Evolutionary conservation across 2,797 vertebrate species (phyloP).

Genomic region (Hydrolagus colliei): DNA sequence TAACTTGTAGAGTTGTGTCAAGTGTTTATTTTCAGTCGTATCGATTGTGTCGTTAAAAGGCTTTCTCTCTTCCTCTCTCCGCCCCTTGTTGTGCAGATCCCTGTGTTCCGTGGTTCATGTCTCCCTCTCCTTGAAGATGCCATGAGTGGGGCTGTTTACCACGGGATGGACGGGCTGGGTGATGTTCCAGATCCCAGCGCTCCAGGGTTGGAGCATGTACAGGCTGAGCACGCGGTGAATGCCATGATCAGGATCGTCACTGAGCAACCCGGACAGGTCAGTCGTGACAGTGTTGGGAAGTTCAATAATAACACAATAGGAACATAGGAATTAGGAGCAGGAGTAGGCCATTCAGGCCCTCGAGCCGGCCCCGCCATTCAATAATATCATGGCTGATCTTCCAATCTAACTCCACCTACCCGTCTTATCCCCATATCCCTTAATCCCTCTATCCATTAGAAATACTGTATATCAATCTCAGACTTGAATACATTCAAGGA

Average conservation of each 20-base stretch:
- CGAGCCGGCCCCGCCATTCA: not conserved
- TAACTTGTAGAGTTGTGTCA: too few species aligned
- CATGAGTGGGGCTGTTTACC: constrained; percentile 45
- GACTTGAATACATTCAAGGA: too few species aligned
- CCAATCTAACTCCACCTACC: too few species aligned
- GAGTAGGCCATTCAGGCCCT: too few species aligned
- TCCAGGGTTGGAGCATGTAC: constrained; percentile 52
- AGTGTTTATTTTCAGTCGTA: too few species aligned
- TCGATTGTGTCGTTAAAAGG: too few species aligned
- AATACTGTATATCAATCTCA: not conserved
- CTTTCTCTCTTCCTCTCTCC: too few species aligned
- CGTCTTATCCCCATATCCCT: too few species aligned
- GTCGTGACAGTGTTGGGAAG: not conserved
- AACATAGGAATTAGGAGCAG: not conserved
- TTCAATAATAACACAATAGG: not conserved
- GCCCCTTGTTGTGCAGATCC: constrained; percentile 47
- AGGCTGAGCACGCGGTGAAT: constrained; percentile 54
- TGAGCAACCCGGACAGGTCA: constrained; percentile 57
- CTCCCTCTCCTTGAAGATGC: constrained; percentile 46
- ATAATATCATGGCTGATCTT: constrained; percentile 1
- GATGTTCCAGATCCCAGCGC: constrained; percentile 54
- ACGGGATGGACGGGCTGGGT: constrained; percentile 63
- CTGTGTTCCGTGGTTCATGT: constrained; percentile 57
- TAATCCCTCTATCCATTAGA: not conserved
- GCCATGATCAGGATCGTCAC: constrained; percentile 58